These are phyloP conservation scores for human (Homo sapiens) DNA, from an alignment of 2,113 vertebrate species.

Conservation along the genomic window DNA sequence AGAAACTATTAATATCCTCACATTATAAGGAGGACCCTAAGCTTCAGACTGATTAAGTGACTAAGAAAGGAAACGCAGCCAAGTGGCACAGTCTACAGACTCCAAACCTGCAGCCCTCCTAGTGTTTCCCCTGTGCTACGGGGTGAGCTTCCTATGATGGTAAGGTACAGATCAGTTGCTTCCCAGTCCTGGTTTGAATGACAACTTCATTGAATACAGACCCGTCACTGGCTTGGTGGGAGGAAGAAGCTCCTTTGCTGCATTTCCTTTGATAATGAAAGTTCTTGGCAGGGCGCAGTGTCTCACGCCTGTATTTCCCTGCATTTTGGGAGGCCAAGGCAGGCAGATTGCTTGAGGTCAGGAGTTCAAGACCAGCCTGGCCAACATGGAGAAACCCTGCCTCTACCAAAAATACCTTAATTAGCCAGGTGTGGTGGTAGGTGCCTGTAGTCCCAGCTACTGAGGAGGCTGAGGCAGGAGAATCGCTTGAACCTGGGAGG, in stretches of 20 bases:
- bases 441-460: too few relatives aligned
- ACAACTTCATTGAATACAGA: not conserved
- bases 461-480: too few relatives aligned
- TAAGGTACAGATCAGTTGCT: not conserved
- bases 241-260: not conserved
- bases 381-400: too few relatives aligned
- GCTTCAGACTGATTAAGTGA: not conserved
- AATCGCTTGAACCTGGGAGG: too few relatives aligned
- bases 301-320: too few relatives aligned
- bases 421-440: too few relatives aligned
- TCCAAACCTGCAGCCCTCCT: not conserved
- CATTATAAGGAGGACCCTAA: not conserved
- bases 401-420: too few relatives aligned
- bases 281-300: not conserved
- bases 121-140: not conserved
- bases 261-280: conserved; percentile 5
- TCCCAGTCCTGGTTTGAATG: not conserved
- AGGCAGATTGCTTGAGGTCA: too few relatives aligned
- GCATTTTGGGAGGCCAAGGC: too few relatives aligned
- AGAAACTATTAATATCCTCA: not conserved
- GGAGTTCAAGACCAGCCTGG: too few relatives aligned
- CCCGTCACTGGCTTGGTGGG: not conserved
- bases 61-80: not conserved
- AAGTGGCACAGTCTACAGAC: not conserved
- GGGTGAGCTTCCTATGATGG: not conserved